A percentile compares a stretch with the other conserved stretches of the same genome.
These are phyloP conservation scores for Helicoverpa armigera DNA, from an alignment of 1,140 invertebrate genomes.

Conservation along the genomic window DNA sequence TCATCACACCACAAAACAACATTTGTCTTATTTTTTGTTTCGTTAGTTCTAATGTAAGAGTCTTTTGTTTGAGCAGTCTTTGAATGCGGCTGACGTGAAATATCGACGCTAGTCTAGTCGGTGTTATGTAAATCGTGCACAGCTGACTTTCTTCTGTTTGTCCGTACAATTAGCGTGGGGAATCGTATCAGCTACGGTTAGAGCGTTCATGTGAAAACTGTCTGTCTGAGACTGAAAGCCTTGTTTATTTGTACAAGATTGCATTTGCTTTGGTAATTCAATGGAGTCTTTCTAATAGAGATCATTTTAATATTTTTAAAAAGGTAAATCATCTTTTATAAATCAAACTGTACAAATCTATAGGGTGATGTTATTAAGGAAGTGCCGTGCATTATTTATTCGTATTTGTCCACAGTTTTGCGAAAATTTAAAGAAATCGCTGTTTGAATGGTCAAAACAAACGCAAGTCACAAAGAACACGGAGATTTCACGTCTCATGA, in stretches of 20 bases:
- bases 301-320: no score
- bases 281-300: no score
- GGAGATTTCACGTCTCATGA: neutral
- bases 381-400: no score
- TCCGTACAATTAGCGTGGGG: constrained; percentile 46
- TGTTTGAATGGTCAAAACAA: constrained; percentile 21
- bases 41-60: constrained; percentile 31
- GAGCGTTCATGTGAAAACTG: constrained; percentile 28
- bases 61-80: neutral
- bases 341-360: no score
- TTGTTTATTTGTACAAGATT: no score
- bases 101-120: constrained; percentile 2
- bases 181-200: constrained; percentile 42
- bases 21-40: no score
- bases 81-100: constrained; percentile 36
- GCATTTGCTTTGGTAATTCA: no score
- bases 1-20: no score
- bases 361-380: no score
- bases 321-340: no score
- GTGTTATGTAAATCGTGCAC: constrained; percentile 51
- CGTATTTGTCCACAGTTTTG: no score
- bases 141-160: constrained; percentile 55
- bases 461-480: constrained; percentile 2
- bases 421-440: neutral
- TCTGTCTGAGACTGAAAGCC: constrained; percentile 18